phyloP scores from a whole-genome alignment of 2,797 vertebrate genomes.

The Onychomys leucogaster region DNA sequence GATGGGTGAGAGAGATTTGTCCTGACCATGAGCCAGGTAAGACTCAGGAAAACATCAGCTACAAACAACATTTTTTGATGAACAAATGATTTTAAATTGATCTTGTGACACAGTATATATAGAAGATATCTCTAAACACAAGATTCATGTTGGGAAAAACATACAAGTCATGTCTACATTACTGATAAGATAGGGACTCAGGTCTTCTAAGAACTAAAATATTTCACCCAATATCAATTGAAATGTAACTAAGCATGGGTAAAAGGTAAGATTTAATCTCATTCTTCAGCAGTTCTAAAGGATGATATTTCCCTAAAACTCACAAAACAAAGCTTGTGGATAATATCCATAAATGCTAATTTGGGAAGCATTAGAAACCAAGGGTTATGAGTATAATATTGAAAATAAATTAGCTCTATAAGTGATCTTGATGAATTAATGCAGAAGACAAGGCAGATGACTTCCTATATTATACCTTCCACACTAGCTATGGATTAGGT shows the following conservation, averaged over 20 bases:
- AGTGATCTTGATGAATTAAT: background rate
- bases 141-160: background rate
- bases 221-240: background rate
- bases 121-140: constrained; percentile 15
- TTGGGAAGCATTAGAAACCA: background rate
- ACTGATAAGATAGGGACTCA: background rate
- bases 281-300: background rate
- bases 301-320: background rate
- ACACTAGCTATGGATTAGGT: background rate
- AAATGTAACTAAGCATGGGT: background rate
- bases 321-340: background rate
- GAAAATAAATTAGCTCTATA: background rate
- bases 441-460: background rate
- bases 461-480: background rate
- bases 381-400: background rate
- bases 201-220: background rate
- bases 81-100: constrained; percentile 25
- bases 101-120: background rate
- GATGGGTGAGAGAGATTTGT: no score
- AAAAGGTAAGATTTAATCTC: background rate
- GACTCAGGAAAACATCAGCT: no score
- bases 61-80: constrained; percentile 3
- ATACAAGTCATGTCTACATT: background rate
- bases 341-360: background rate
- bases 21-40: no score